Conservation (phyloP, 2,888 invertebrate species). For the Chalcis sispes region DNA sequence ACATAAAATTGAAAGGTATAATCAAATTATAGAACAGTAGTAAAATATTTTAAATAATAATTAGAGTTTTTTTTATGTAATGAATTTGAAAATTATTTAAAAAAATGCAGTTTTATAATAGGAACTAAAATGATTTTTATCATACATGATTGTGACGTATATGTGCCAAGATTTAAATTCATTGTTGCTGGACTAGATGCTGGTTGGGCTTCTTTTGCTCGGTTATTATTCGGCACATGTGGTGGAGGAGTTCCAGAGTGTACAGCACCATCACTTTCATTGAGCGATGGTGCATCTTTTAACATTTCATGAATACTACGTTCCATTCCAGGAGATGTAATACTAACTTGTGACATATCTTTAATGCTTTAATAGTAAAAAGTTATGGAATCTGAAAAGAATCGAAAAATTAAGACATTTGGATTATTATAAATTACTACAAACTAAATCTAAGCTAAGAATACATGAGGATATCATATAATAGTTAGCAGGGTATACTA, state of each 20-base stretch:
- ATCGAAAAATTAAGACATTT: neutral
- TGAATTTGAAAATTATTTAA: neutral
- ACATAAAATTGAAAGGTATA: neutral
- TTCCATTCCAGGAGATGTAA: conserved; percentile 75
- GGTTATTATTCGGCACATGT: conserved; percentile 70
- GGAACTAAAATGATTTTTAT: conserved; percentile 5
- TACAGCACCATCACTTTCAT: conserved; percentile 85
- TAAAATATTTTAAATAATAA: conserved; percentile 9
- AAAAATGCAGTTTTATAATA: neutral
- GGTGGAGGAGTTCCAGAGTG: conserved; percentile 85
- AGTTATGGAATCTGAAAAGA: conserved; percentile 27
- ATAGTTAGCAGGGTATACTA: too few relatives aligned
- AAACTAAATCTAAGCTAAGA: too few relatives aligned
- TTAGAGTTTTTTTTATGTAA: neutral
- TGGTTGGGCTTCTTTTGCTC: conserved; percentile 77
- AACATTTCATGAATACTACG: conserved; percentile 91
- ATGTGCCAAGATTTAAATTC: conserved; percentile 83
- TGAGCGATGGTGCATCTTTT: conserved; percentile 88
- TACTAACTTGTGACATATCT: conserved; percentile 61
- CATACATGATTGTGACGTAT: conserved; percentile 77
- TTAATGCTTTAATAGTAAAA: conserved; percentile 8
- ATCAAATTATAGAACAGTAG: neutral
- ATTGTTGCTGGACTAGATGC: conserved; percentile 79
- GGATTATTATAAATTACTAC: too few relatives aligned
- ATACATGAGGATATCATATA: too few relatives aligned